These are phyloP conservation scores for Diachasma alloeum DNA, from an alignment of 1,140 invertebrate species.

Conservation along the genomic window DNA sequence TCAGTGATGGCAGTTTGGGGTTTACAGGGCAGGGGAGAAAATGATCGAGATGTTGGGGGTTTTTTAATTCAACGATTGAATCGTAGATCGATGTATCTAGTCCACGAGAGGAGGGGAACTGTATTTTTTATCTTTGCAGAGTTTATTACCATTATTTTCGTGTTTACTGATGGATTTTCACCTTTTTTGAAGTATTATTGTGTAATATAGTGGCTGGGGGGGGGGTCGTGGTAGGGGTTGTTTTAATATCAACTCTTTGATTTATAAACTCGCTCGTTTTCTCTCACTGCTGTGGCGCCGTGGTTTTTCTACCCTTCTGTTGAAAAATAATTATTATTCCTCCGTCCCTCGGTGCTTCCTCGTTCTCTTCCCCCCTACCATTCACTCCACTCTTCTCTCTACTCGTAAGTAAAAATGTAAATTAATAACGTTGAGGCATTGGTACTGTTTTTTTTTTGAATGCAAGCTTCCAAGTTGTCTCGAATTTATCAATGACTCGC, in stretches of 20 bases:
- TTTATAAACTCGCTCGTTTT: constrained; percentile 7
- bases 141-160: constrained; percentile 52
- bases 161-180: constrained; percentile 39
- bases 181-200: constrained; percentile 22
- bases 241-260: neutral
- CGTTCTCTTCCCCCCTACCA: neutral
- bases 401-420: constrained; percentile 2
- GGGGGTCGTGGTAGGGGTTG: neutral
- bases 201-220: neutral
- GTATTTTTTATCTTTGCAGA: constrained; percentile 52
- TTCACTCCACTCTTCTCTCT: neutral
- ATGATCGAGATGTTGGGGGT: neutral
- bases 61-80: constrained; percentile 28
- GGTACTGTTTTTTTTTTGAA: neutral
- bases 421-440: constrained; percentile 8
- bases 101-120: constrained; percentile 59
- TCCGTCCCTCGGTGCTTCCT: constrained; percentile 30
- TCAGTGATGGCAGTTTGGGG: neutral
- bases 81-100: constrained; percentile 53
- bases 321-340: constrained; percentile 9
- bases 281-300: constrained; percentile 16
- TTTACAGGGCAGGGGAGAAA: neutral
- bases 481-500: neutral
- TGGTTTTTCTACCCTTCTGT: constrained; percentile 5
- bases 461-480: constrained; percentile 2